These are phyloP conservation scores for Seriola quinqueradiata DNA, from an alignment of 2,113 vertebrate species.

Conservation along the genomic window DNA sequence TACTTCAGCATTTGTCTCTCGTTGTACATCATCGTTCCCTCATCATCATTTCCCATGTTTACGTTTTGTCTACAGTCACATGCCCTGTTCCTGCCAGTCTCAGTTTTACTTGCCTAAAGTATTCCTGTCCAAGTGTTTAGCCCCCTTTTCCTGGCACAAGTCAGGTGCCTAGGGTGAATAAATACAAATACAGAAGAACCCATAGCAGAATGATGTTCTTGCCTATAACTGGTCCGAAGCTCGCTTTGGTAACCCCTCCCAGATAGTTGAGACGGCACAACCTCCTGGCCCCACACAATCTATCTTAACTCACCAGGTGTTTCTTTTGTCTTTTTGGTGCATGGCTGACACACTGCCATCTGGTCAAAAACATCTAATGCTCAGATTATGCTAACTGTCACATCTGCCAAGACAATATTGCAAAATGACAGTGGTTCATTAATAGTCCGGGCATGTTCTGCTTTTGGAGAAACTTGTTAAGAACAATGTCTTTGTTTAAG, in stretches of 20 bases:
- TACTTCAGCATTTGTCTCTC: constrained; percentile 9
- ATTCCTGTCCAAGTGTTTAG: neutral
- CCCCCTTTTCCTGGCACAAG: neutral
- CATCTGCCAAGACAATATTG: constrained; percentile 4
- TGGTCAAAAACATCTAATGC: constrained; percentile 18
- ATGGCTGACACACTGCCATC: constrained; percentile 22
- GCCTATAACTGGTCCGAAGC: constrained; percentile 22
- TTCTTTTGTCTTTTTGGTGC: constrained; percentile 43
- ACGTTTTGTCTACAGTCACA: constrained; percentile 51
- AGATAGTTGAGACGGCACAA: constrained; percentile 2
- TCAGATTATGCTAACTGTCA: neutral
- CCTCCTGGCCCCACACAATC: constrained; percentile 8
- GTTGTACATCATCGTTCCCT: neutral
- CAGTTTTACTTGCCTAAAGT: neutral
- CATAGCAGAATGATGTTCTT: neutral
- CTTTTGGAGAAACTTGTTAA: neutral
- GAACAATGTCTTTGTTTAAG: neutral
- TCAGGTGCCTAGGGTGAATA: neutral
- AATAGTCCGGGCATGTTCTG: neutral
- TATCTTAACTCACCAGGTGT: constrained; percentile 32
- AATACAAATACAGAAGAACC: neutral
- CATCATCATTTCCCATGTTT: constrained; percentile 63
- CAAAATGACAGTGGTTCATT: neutral
- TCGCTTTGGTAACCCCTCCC: constrained; percentile 16
- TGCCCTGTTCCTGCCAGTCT: constrained; percentile 10